Base-by-base conservation (phyloP, 2,113 vertebrate genomes). In the Gila orcuttii region DNA sequence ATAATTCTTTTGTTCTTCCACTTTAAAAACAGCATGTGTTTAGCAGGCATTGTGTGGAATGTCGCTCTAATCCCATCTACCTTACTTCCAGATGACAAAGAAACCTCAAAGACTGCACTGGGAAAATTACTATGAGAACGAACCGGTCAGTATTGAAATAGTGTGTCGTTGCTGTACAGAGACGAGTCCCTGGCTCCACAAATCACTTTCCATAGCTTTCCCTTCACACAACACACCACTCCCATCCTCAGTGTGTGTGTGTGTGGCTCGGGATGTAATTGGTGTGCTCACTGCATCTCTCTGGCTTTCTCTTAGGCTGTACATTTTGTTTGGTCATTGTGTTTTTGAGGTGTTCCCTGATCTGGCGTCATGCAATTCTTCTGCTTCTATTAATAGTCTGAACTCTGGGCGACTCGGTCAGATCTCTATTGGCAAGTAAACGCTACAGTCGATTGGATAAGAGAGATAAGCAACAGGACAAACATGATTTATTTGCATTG, bases 71-170 rank as follows among this genome's bases (percentile, higher is more conserved):
- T 94, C 90, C 45, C 13, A 88, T 97, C 87, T 96, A 94, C 95
- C 95, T 96, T 97, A 92, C 95, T 97, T 98, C 95, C 96, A 99
- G 98, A 98, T 97, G 96, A 96, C 96, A 95, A 97, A 97, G 96
- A 97, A 94, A 95, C 93, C 93, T 87, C 96, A 93, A 90, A 97
- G 96, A 93, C 95, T 93, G 93, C 96, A 95, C 94, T 99, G 98
- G 98, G 97, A 97, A 94, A 96, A 92, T 97, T 97, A 96, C 97
- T 96, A 92, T 97, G 97, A 99, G 89, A 96, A 95, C 90, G 97
- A 99, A 94, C 96, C 94, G 96, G 97, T 99, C 95, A 99, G 98
- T 99, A 97, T 96, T 81, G 78, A 55, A 78, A 79, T 25, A 39
- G 50, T 52, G 68, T 86, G 45, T 89, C 21, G 68, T 68, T 83